A percentile compares a stretch with the other conserved stretches of the same genome.
Conservation (phyloP, 1,140 invertebrate genomes). For the Mizuhopecten yessoensis region DNA sequence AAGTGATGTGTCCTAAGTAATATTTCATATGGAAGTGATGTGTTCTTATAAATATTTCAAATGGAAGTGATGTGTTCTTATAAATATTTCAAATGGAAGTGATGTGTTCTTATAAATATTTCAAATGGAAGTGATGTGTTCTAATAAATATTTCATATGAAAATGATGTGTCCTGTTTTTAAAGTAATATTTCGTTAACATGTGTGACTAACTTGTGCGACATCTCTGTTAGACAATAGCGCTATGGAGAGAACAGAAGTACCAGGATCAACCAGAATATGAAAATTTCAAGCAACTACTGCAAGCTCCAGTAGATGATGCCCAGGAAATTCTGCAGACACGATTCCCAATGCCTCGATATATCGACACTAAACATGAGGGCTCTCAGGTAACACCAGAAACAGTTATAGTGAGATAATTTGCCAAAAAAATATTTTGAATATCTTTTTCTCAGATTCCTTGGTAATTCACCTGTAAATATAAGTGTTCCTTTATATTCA, state of each 20-base stretch:
- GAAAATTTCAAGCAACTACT: conserved; percentile 98
- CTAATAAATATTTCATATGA: too few relatives aligned
- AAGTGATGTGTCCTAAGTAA: neutral
- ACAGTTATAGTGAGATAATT: neutral
- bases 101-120: too few relatives aligned
- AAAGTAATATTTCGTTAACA: too few relatives aligned
- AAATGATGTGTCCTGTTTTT: too few relatives aligned
- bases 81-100: too few relatives aligned
- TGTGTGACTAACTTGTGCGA: too few relatives aligned
- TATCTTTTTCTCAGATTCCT: too few relatives aligned
- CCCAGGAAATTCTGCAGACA: conserved; percentile 96
- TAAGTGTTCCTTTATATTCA: too few relatives aligned
- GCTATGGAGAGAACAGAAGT: conserved; percentile 96
- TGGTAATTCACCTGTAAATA: too few relatives aligned
- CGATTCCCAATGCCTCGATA: conserved; percentile 99
- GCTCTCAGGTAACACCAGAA: conserved; percentile 88
- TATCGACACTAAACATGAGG: conserved; percentile 99
- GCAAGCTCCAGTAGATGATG: conserved; percentile 98
- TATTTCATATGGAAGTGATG: neutral
- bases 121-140: too few relatives aligned
- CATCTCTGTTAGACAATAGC: conserved; percentile 92
- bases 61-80: too few relatives aligned
- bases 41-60: too few relatives aligned
- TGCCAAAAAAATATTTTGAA: neutral
- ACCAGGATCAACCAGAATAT: conserved; percentile 98